These are phyloP conservation scores for Anguilla marmorata DNA, from an alignment of 2,797 vertebrate genomes.

Conservation along the genomic window DNA sequence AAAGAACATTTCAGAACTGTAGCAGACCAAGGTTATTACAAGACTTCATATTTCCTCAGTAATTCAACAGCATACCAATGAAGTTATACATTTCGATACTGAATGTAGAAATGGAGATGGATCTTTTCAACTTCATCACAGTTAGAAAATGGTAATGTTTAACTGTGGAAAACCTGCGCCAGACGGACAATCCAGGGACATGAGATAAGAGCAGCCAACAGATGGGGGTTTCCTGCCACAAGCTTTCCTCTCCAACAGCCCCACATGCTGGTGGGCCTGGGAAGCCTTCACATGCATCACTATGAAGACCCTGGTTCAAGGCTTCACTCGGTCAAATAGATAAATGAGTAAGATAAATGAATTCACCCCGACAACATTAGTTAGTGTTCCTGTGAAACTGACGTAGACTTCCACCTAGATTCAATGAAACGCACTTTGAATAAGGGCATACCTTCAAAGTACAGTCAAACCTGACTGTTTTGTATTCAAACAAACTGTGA, in stretches of 20 bases:
- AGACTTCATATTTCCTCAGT: neutral
- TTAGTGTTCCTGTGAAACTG: neutral
- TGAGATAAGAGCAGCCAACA: slow-evolving; percentile 15
- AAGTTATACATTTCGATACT: neutral
- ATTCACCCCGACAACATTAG: neutral
- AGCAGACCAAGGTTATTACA: slow-evolving; percentile 3
- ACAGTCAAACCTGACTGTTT: neutral
- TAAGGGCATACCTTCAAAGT: neutral
- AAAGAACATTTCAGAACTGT: neutral
- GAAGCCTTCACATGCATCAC: slow-evolving; percentile 48
- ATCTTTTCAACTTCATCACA: neutral
- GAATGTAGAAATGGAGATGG: slow-evolving; percentile 3
- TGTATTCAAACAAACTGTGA: neutral
- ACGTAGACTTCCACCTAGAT: neutral
- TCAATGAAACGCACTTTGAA: neutral
- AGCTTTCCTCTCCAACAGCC: neutral
- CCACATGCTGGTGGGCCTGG: slow-evolving; percentile 29
- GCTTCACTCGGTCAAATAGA: neutral
- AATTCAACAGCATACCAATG: neutral
- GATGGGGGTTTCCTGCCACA: slow-evolving; percentile 10
- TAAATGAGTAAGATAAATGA: neutral
- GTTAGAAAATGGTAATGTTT: slow-evolving; percentile 11
- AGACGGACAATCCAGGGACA: neutral
- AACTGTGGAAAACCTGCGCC: slow-evolving; percentile 13
- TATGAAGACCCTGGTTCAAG: slow-evolving; percentile 7